Percentiles rank a stretch among this genome's conserved stretches.
phyloP scores from a whole-genome alignment of 1,140 invertebrate genomes.

The Asobara japonica region DNA sequence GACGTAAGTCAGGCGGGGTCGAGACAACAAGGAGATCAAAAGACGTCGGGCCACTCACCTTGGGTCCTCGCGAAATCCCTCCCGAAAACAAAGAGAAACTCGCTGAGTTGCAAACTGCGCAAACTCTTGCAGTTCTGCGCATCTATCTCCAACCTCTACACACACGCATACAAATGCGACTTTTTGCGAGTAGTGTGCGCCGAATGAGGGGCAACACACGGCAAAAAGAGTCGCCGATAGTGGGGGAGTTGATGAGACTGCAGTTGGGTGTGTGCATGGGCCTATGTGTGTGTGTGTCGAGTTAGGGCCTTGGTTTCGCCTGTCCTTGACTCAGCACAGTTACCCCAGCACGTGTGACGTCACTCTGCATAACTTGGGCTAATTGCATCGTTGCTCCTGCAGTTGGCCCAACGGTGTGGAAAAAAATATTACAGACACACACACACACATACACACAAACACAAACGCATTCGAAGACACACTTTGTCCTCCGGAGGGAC shows the following conservation, averaged over 20 bases:
- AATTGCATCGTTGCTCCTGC: conserved; percentile 61
- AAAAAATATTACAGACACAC: background rate
- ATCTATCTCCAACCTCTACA: background rate
- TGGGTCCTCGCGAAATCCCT: conserved; percentile 21
- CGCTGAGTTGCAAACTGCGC: background rate
- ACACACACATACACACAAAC: background rate
- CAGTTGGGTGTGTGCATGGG: background rate
- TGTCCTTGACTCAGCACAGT: conserved; percentile 68
- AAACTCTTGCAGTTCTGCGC: background rate
- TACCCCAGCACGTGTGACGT: conserved; percentile 65
- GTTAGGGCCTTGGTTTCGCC: conserved; percentile 59
- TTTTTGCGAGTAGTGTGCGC: background rate
- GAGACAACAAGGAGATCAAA: conserved; percentile 25
- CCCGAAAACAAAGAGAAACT: conserved; percentile 28
- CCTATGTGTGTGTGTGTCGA: conserved; percentile 31
- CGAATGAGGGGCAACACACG: background rate
- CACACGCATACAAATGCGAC: background rate
- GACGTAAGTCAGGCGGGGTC: conserved; percentile 26
- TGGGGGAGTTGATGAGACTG: conserved; percentile 22
- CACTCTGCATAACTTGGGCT: conserved; percentile 67
- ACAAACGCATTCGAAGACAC: conserved; percentile 7
- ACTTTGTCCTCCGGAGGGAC: conserved; percentile 4
- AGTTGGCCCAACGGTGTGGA: conserved; percentile 8
- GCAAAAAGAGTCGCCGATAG: too few relatives aligned
- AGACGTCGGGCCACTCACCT: conserved; percentile 33